These are phyloP conservation scores for Drosophila lutescens DNA, from an alignment of 2,888 invertebrate species.

Conservation along the genomic window DNA sequence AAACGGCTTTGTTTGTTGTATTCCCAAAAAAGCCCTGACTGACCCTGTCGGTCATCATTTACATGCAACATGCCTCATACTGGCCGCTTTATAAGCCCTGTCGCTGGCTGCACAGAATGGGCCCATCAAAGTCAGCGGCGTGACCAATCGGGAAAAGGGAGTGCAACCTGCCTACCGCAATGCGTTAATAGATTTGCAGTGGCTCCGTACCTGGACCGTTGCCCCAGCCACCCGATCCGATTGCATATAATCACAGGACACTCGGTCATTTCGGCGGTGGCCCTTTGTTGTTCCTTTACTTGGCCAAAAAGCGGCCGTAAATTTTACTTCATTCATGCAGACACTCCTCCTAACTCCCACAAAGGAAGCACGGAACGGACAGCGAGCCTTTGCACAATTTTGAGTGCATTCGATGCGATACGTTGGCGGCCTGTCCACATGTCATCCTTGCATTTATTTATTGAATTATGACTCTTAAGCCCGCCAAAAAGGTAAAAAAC, in stretches of 20 bases:
- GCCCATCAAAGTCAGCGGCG: constrained; percentile 19
- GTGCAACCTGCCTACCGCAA: constrained; percentile 44
- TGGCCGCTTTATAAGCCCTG: constrained; percentile 21
- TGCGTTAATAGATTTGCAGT: constrained; percentile 68
- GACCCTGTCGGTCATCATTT: constrained; percentile 49
- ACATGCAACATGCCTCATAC: constrained; percentile 24
- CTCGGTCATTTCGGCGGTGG: constrained; percentile 26
- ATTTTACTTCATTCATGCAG: constrained; percentile 71
- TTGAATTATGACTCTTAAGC: constrained; percentile 74
- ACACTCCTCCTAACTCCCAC: constrained; percentile 22
- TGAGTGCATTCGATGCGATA: constrained; percentile 79
- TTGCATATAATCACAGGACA: constrained; percentile 67
- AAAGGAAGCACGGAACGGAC: constrained; percentile 27
- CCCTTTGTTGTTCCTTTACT: constrained; percentile 58
- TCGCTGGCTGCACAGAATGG: constrained; percentile 21
- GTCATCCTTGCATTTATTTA: constrained; percentile 82
- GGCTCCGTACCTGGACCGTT: constrained; percentile 11
- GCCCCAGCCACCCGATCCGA: constrained; percentile 23
- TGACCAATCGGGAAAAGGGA: constrained; percentile 20
- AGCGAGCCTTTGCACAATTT: constrained; percentile 49
- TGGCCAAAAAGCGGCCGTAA: constrained; percentile 66
- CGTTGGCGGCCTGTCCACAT: constrained; percentile 75
- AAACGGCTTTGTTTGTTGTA: too few species aligned
- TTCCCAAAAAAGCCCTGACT: not conserved
- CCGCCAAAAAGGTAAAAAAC: constrained; percentile 9